A percentile compares a stretch with the other conserved stretches of the same genome.
Evolutionary conservation across 2,797 vertebrate genomes (phyloP).

Genomic region (Tamandua tetradactyla): DNA sequence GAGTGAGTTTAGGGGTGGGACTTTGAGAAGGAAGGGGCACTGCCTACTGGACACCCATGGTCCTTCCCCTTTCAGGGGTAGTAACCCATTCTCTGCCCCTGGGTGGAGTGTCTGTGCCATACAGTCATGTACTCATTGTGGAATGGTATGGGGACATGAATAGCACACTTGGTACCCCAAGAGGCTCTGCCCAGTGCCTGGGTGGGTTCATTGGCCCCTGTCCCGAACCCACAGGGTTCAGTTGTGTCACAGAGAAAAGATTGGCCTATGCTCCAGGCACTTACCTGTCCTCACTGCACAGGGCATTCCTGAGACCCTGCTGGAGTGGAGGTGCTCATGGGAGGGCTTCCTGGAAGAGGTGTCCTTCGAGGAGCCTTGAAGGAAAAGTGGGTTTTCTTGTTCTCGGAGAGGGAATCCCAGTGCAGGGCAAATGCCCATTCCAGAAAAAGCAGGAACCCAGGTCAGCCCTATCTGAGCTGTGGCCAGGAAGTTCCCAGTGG

Average conservation of each 20-base stretch:
- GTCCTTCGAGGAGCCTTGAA: not conserved
- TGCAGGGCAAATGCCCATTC: not conserved
- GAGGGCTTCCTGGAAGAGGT: not conserved
- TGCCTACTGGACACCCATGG: too few species aligned
- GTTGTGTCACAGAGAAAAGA: not conserved
- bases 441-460: not conserved
- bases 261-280: too few species aligned
- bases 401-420: not conserved
- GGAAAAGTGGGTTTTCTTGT: not conserved
- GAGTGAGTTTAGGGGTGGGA: not conserved
- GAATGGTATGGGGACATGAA: not conserved
- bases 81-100: not conserved
- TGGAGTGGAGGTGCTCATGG: not conserved
- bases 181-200: too few species aligned
- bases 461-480: too few species aligned
- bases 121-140: not conserved
- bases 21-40: not conserved
- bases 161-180: accelerated
- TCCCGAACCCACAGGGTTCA: not conserved
- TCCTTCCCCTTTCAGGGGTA: not conserved
- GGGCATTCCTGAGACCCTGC: not conserved
- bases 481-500: not conserved
- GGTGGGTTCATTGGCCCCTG: not conserved
- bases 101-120: not conserved
- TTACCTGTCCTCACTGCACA: accelerated